phyloP scores from a whole-genome alignment of 2,888 invertebrate genomes.

The Polylopha cassiicola region DNA sequence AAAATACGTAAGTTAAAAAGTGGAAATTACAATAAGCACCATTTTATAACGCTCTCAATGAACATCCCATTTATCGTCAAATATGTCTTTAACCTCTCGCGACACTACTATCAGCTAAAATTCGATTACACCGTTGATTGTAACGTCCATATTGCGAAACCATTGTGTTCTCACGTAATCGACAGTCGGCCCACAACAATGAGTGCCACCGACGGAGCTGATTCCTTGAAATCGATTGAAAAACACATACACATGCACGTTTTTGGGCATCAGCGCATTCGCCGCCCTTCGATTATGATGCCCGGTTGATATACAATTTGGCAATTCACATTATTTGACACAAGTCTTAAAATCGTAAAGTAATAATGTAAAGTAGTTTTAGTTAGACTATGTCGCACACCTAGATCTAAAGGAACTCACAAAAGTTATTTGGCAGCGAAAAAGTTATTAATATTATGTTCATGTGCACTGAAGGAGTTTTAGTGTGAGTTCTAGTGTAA shows the following conservation, averaged over 20 bases:
- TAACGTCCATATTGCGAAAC: constrained; percentile 58
- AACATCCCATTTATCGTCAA: too few species aligned
- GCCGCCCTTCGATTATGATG: constrained; percentile 58
- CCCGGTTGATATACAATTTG: constrained; percentile 45
- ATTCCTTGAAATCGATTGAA: constrained; percentile 72
- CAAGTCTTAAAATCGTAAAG: too few species aligned
- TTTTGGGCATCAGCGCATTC: constrained; percentile 72
- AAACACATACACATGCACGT: constrained; percentile 74
- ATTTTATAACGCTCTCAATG: too few species aligned
- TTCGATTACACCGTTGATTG: constrained; percentile 44
- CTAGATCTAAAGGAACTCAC: too few species aligned
- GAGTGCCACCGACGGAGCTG: constrained; percentile 70
- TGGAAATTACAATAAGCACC: too few species aligned
- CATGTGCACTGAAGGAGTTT: too few species aligned
- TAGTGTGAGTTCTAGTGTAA: too few species aligned
- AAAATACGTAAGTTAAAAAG: not conserved
- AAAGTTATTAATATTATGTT: too few species aligned
- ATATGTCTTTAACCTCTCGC: constrained; percentile 15
- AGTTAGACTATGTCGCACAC: too few species aligned
- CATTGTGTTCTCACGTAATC: constrained; percentile 73
- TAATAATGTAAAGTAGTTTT: too few species aligned
- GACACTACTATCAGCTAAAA: constrained; percentile 43
- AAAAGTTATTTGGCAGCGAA: too few species aligned
- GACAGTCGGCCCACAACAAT: constrained; percentile 68
- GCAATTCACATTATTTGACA: constrained; percentile 23